Percentiles rank a stretch among this genome's conserved stretches.
Evolutionary conservation across 2,888 invertebrate species (phyloP).

Genomic region (Himalopsyche kuldschensis): DNA sequence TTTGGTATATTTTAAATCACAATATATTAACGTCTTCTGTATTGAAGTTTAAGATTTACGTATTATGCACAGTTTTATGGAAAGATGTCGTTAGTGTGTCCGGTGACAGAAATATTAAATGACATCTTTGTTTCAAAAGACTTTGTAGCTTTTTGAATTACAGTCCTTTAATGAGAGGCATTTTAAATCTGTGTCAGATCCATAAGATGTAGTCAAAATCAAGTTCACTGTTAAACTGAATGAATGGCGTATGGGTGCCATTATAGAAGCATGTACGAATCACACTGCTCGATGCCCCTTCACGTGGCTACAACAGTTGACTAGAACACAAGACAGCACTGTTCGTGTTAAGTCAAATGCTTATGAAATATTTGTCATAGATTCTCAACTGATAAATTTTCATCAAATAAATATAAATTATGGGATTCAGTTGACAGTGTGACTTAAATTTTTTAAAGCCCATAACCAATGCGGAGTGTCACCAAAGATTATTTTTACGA

Average conservation of each 20-base stretch:
- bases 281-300: not conserved
- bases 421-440: no score
- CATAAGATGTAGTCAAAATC: not conserved
- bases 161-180: not conserved
- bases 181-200: not conserved
- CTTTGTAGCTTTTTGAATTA: not conserved
- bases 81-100: not conserved
- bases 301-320: not conserved
- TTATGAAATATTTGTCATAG: not conserved
- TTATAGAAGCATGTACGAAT: not conserved
- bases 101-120: not conserved
- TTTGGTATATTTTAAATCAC: not conserved
- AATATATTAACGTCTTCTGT: not conserved
- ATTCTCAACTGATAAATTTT: not conserved
- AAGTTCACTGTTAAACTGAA: conserved; percentile 4
- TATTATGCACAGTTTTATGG: not conserved
- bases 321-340: not conserved
- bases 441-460: no score
- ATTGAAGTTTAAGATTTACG: not conserved
- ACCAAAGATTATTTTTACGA: no score
- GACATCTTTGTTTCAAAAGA: not conserved
- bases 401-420: no score
- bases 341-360: not conserved
- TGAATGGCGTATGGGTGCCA: not conserved
- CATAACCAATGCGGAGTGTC: no score